phyloP scores from a whole-genome alignment of 2,797 vertebrate species.

The Spatula clypeata region DNA sequence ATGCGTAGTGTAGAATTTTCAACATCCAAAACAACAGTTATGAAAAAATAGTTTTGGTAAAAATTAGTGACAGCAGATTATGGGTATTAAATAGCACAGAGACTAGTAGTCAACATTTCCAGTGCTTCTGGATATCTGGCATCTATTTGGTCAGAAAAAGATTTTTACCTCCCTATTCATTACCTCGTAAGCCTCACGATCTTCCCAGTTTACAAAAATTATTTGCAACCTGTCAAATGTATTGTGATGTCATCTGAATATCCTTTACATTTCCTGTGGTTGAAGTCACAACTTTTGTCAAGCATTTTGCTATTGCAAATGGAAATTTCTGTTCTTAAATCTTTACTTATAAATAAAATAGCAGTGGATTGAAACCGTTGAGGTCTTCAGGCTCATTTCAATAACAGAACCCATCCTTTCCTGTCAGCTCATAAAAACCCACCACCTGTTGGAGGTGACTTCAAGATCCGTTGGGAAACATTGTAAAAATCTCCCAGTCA shows the following conservation, averaged over 20 bases:
- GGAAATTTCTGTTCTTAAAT: background rate
- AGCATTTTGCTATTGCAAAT: background rate
- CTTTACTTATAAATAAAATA: background rate
- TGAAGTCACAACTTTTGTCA: background rate
- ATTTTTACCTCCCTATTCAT: background rate
- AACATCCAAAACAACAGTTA: background rate
- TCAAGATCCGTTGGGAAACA: background rate
- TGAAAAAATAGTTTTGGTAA: background rate
- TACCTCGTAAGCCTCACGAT: background rate
- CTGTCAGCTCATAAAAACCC: background rate
- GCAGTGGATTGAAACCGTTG: background rate
- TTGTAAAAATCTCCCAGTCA: background rate
- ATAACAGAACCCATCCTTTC: background rate
- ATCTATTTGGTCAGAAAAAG: background rate
- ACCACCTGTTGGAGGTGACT: background rate
- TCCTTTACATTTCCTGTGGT: background rate
- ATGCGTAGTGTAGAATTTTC: background rate
- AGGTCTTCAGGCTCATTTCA: background rate
- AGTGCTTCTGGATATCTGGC: background rate
- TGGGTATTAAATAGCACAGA: background rate
- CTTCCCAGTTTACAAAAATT: background rate
- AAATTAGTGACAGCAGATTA: background rate
- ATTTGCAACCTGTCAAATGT: background rate
- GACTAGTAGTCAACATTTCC: background rate
- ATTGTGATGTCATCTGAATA: background rate